phyloP scores from a whole-genome alignment of 2,113 vertebrate species.

The Apteryx owenii region DNA sequence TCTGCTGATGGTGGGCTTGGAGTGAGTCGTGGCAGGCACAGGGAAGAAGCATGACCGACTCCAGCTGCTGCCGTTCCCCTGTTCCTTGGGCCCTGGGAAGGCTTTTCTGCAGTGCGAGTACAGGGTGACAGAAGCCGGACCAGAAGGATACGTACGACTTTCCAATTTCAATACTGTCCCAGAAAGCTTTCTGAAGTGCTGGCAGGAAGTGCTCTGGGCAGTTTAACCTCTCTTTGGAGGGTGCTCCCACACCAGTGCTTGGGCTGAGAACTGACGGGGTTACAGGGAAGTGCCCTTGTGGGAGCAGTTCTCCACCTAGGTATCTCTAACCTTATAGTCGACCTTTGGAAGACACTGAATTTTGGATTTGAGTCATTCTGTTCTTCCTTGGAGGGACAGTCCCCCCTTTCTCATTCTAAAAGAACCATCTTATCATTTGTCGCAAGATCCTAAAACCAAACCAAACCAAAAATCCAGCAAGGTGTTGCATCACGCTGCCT shows the following conservation, averaged over 20 bases:
- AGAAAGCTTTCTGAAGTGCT: not conserved
- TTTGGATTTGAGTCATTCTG: not conserved
- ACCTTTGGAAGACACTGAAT: not conserved
- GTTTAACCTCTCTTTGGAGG: not conserved
- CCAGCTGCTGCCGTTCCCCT: too few species aligned
- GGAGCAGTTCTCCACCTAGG: not conserved
- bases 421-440: not conserved
- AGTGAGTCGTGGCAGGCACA: not conserved
- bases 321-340: accelerated
- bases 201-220: not conserved
- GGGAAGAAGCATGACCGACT: too few species aligned
- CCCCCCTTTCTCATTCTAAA: not conserved
- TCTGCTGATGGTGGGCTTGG: not conserved
- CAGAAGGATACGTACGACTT: accelerated
- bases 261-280: not conserved
- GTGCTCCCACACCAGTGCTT: not conserved
- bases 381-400: not conserved
- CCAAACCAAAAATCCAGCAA: not conserved
- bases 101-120: not conserved
- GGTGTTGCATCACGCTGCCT: not conserved
- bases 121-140: not conserved
- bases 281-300: accelerated
- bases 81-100: not conserved
- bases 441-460: not conserved
- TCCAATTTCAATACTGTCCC: not conserved